A percentile compares a stretch with the other conserved stretches of the same genome.
These are phyloP conservation scores for Drosophila azteca DNA, from an alignment of 1,140 invertebrate species.

Conservation along the genomic window DNA sequence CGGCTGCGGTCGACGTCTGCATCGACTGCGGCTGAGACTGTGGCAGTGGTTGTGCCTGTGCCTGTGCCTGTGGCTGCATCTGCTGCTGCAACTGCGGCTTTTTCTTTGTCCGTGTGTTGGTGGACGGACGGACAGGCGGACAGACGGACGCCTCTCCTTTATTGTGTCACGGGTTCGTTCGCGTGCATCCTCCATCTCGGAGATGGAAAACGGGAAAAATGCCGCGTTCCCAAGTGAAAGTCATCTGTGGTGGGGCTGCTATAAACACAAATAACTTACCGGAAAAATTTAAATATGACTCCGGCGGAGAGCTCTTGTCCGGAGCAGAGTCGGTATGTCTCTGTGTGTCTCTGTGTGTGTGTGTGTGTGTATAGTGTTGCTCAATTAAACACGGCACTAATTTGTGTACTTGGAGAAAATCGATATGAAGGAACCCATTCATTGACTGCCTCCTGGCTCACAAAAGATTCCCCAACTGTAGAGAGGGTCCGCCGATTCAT, in stretches of 20 bases:
- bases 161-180: slow-evolving; percentile 73
- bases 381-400: slow-evolving; percentile 60
- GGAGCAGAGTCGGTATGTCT: slow-evolving; percentile 1
- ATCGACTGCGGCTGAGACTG: slow-evolving; percentile 1
- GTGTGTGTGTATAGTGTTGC: slow-evolving; percentile 9
- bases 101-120: slow-evolving; percentile 62
- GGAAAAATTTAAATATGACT: not conserved
- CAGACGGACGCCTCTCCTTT: slow-evolving; percentile 26
- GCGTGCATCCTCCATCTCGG: slow-evolving; percentile 20
- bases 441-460: slow-evolving; percentile 26
- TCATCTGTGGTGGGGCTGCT: not conserved
- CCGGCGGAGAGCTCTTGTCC: too few species aligned
- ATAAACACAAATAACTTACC: slow-evolving; percentile 17
- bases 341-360: not conserved
- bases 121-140: too few species aligned
- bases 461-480: slow-evolving; percentile 10
- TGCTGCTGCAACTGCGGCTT: slow-evolving; percentile 23
- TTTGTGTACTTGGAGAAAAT: slow-evolving; percentile 69
- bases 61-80: not conserved
- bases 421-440: slow-evolving; percentile 55
- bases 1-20: slow-evolving; percentile 25
- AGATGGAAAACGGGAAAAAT: slow-evolving; percentile 33
- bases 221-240: slow-evolving; percentile 43
- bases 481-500: slow-evolving; percentile 8
- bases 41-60: not conserved